Evolutionary conservation across 2,888 invertebrate species (phyloP), one percentile per base, ranked within the genome.

Genomic region (Drosophila neotestacea): DNA sequence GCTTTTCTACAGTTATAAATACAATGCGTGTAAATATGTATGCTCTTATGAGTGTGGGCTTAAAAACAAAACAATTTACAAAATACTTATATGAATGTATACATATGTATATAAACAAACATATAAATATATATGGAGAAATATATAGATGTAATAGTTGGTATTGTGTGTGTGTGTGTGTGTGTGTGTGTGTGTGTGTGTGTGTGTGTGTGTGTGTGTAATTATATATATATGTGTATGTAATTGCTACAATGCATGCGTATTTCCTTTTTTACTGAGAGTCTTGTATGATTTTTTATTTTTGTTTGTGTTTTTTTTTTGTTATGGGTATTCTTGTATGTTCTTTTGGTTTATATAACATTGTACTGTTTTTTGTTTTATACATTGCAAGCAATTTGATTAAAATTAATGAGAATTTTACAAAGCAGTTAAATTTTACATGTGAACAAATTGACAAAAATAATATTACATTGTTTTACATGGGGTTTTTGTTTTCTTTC

Each of bases 321-420:
- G 39, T 46, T 13, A 38, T 73, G 48, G n/a, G 44, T 55, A 6
- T 34, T 22, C 22, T 22, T 46, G 13, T 36, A 22, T 22, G 42
- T 42, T 22, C 10, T 65, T 48, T 30, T 67, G 7, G 46, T 30
- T 61, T 28, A 38, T 59, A 44, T 59, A 60, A 54, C 48, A 60
- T 48, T 66, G 22, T 22, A 48, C 63, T 36, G 64, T 36, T 68
- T 73, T 59, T 55, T 74, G 46, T 61, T 65, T 63, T 69, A 60
- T 67, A 65, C 60, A 73, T 61, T 71, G 68, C 51, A 79, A 67
- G 70, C 64, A 77, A 83, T 88, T 65, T 78, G 61, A 80, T 81
- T 85, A 88, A 77, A 81, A 85, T 71, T 81, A 81, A 74, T 81
- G 83, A 83, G 80, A 81, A 84, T 81, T 85, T 79, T 81, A 81